A percentile compares a stretch with the other conserved stretches of the same genome.
These are phyloP conservation scores for Callipepla squamata DNA, from an alignment of 2,113 vertebrate species.

Conservation along the genomic window DNA sequence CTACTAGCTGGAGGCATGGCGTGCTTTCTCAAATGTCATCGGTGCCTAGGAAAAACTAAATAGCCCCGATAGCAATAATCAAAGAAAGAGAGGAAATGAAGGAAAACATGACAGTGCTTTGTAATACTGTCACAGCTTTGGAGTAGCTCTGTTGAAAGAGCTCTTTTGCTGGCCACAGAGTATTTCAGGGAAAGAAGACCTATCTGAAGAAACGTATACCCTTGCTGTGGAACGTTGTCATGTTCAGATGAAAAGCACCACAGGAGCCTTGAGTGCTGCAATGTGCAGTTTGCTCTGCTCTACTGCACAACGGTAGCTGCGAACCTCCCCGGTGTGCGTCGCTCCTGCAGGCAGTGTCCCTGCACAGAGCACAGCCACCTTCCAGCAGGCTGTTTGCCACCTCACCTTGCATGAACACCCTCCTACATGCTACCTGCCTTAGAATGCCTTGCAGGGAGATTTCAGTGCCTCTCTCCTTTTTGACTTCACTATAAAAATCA, in stretches of 20 bases:
- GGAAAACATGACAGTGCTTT: not conserved
- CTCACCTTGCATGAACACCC: not conserved
- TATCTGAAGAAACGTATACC: not conserved
- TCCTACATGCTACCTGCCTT: not conserved
- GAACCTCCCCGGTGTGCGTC: fast-evolving
- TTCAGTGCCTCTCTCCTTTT: not conserved
- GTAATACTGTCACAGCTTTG: not conserved
- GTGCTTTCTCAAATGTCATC: not conserved
- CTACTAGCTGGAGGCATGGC: not conserved
- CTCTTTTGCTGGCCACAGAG: not conserved
- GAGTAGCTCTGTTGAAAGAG: not conserved
- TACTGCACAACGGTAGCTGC: not conserved
- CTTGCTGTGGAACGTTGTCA: not conserved
- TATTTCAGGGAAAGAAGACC: not conserved
- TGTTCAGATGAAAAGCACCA: not conserved
- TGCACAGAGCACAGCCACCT: not conserved
- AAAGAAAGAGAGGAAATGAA: not conserved
- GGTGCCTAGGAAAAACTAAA: not conserved
- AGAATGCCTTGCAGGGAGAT: not conserved
- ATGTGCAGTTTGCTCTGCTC: not conserved
- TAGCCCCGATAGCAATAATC: not conserved
- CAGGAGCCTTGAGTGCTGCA: not conserved
- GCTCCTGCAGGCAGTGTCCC: fast-evolving
- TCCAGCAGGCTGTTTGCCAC: not conserved
- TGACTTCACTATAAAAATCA: not conserved